A percentile compares a stretch with the other conserved stretches of the same genome.
These are phyloP conservation scores for Hoplostethus mediterraneus DNA, from an alignment of 2,797 vertebrate genomes.

Conservation along the genomic window DNA sequence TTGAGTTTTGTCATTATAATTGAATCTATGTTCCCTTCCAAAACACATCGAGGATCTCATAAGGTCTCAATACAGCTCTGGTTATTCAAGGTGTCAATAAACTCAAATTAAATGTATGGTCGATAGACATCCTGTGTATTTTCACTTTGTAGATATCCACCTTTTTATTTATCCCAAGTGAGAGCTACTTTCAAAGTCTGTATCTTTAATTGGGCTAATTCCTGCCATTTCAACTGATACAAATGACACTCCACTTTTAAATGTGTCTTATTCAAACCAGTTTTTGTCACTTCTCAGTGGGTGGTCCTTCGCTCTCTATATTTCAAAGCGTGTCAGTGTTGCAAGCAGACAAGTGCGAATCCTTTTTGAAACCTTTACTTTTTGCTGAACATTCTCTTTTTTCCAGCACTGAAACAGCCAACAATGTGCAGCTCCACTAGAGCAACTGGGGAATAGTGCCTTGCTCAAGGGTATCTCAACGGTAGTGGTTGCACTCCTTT, in stretches of 20 bases:
- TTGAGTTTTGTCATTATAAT: neutral
- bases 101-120: conserved; percentile 42
- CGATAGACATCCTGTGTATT: conserved; percentile 18
- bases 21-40: neutral
- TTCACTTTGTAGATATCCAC: conserved; percentile 21
- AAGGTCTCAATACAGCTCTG: neutral
- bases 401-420: neutral
- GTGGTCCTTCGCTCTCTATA: conserved; percentile 13
- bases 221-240: conserved; percentile 16
- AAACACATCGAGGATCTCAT: conserved; percentile 7
- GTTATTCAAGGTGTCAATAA: conserved; percentile 19
- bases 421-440: neutral
- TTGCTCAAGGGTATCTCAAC: conserved; percentile 14
- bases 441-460: neutral
- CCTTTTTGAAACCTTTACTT: conserved; percentile 44
- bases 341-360: conserved; percentile 47
- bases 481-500: too few species aligned
- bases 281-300: conserved; percentile 5
- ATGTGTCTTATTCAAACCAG: conserved; percentile 2
- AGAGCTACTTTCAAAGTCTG: neutral
- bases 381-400: conserved; percentile 40
- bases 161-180: neutral
- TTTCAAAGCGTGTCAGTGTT: conserved; percentile 27
- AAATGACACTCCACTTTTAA: conserved; percentile 3
- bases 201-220: conserved; percentile 32